Percentiles rank a stretch among this genome's conserved stretches.
Conservation (phyloP, 2,888 invertebrate genomes). For the Philhelius pedissequus region DNA sequence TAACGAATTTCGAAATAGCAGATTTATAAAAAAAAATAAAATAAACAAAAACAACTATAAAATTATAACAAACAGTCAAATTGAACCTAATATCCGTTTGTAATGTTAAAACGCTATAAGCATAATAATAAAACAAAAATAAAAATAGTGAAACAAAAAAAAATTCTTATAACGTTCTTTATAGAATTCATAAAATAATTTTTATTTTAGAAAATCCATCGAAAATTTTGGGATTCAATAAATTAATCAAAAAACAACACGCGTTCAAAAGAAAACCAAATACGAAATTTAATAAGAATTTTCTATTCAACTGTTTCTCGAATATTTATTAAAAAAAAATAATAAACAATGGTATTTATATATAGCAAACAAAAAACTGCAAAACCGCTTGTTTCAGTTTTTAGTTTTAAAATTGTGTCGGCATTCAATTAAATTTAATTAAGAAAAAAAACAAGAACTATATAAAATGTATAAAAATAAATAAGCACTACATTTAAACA, state of each 20-base stretch:
- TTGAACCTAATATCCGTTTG: constrained; percentile 74
- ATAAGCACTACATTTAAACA: constrained; percentile 56
- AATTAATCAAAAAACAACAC: constrained; percentile 47
- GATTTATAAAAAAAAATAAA: constrained; percentile 30
- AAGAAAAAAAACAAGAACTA: constrained; percentile 12
- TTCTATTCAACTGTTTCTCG: constrained; percentile 60
- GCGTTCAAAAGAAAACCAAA: constrained; percentile 36
- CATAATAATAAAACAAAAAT: constrained; percentile 31
- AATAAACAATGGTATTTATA: constrained; percentile 16
- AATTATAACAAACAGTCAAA: constrained; percentile 71
- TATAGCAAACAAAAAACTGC: background rate
- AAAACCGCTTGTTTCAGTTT: constrained; percentile 42
- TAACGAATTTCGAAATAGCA: constrained; percentile 54
- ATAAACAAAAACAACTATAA: constrained; percentile 31
- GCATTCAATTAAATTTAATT: constrained; percentile 10
- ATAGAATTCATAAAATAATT: constrained; percentile 38
- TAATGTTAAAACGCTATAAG: constrained; percentile 40
- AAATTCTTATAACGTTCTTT: constrained; percentile 35
- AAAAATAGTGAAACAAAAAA: constrained; percentile 35
- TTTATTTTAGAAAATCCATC: constrained; percentile 37
- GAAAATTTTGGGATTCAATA: constrained; percentile 42
- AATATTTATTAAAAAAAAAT: constrained; percentile 43
- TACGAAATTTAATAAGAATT: constrained; percentile 35
- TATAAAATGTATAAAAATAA: constrained; percentile 42
- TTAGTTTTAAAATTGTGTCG: constrained; percentile 19